A percentile compares a stretch with the other conserved stretches of the same genome.
These are phyloP conservation scores for Melanostigma gelatinosum DNA, from an alignment of 2,113 vertebrate species.

Conservation along the genomic window DNA sequence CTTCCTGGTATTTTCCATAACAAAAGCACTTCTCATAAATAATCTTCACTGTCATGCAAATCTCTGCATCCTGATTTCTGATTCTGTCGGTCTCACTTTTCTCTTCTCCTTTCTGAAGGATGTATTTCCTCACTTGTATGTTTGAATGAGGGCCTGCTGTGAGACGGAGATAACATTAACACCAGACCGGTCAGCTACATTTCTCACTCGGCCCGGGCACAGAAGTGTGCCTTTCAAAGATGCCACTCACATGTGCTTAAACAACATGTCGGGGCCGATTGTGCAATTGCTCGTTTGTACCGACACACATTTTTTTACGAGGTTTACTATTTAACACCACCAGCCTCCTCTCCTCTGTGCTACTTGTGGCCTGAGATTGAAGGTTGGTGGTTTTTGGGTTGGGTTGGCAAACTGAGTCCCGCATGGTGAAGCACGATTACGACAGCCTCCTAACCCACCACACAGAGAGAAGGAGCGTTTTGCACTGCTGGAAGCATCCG, in stretches of 20 bases:
- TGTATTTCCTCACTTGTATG: constrained; percentile 35
- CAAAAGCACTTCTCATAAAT: constrained; percentile 62
- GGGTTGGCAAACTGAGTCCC: constrained; percentile 59
- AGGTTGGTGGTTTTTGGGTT: constrained; percentile 75
- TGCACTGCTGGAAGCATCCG: constrained; percentile 1
- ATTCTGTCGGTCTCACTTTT: constrained; percentile 24
- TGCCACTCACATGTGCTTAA: constrained; percentile 10
- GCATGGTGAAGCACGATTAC: constrained; percentile 46
- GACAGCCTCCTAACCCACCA: constrained; percentile 20
- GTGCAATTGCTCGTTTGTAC: constrained; percentile 37
- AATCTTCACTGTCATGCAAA: constrained; percentile 73
- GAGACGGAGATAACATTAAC: constrained; percentile 48
- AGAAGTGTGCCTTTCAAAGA: not conserved
- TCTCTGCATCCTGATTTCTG: constrained; percentile 41
- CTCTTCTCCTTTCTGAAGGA: constrained; percentile 23
- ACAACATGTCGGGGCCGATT: constrained; percentile 37
- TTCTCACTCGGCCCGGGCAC: constrained; percentile 21
- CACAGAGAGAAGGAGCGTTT: constrained; percentile 14
- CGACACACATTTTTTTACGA: constrained; percentile 27
- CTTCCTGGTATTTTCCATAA: constrained; percentile 72
- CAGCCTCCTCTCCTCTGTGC: constrained; percentile 25
- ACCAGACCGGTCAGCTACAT: constrained; percentile 35
- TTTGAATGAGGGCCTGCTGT: constrained; percentile 35
- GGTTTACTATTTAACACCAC: constrained; percentile 48
- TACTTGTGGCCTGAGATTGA: constrained; percentile 42